Evolutionary conservation across 1,140 invertebrate genomes (phyloP), one percentile per base, ranked within the genome.

Genomic region (Steinernema feltiae): DNA sequence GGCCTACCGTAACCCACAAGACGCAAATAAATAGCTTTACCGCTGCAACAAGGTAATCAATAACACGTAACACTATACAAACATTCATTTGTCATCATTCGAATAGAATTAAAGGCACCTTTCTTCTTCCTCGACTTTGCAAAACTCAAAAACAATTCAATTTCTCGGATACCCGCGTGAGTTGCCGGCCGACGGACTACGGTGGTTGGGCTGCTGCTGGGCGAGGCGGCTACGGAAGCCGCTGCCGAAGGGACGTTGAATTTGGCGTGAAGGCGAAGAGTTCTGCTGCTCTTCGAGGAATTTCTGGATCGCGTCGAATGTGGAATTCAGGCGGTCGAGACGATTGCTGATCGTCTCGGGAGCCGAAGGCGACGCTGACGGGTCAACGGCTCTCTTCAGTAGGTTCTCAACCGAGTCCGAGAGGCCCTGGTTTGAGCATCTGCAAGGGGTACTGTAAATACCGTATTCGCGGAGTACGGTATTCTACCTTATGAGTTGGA

Each of bases 361-460:
- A 17, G 31, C 72, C 17, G 75, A 41, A 31, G 78, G 78, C 15
- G 53, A 15, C 3, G 24, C 24, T 15, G 79, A n/a, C n/a, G n/a
- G 78, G 46, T 79, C 78, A n/a, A 73, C 78, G 17, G 78, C 78
- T 15, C 75, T 73, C 12, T 76, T 70, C 27, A 79, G 30, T 32
- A 79, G 76, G 72, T 79, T 76, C 72, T 79, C 78, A 1, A 79
- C 78, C 29, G 78, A 79, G 71, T 77, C 75, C 12, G 78, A 79
- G 30, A 79, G 72, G 74, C 78, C 30, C 78, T 79, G 70, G 74
- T 79, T 72, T 74, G 78, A 74, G 72, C 70, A 69, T 76, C 77
- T 35, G 18, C 35, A 71, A 31, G 30, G 70, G 31, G 30, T 29
- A 30, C 18, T 30, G 29, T 27, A 78, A 15, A 30, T 32, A 32